Evolutionary conservation across 2,113 vertebrate species (phyloP).

Genomic region (Larimichthys crocea): DNA sequence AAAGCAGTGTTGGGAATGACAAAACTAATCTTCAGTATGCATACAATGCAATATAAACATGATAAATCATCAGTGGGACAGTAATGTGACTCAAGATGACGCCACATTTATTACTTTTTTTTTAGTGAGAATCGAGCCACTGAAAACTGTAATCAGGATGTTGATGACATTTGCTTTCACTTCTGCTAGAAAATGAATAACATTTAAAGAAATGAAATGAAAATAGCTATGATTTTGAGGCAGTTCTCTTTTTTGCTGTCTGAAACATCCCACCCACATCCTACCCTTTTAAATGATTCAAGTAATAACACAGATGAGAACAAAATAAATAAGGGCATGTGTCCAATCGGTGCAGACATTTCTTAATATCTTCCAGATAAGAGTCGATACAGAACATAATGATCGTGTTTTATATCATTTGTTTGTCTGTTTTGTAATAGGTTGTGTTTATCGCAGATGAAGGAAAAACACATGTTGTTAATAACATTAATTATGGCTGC

Average conservation of each 20-base stretch:
- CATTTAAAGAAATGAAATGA: not conserved
- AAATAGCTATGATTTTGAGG: not conserved
- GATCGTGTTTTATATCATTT: not conserved
- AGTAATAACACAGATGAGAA: not conserved
- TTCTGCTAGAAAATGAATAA: not conserved
- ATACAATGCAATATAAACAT: not conserved
- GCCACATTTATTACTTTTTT: not conserved
- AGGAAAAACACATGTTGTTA: constrained; percentile 2
- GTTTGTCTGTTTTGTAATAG: not conserved
- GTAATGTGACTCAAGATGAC: not conserved
- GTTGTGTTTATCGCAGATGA: not conserved
- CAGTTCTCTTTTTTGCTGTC: not conserved
- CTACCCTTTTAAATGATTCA: not conserved
- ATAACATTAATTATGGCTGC: not conserved
- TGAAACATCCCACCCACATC: not conserved
- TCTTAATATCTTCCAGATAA: not conserved
- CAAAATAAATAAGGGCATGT: not conserved
- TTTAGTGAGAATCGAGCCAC: not conserved
- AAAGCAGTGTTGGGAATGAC: no score
- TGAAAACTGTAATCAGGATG: not conserved
- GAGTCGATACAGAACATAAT: not conserved
- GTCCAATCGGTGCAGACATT: not conserved
- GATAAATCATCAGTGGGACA: not conserved
- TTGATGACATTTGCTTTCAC: not conserved
- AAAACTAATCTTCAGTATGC: no score